Conservation (phyloP, 2,888 invertebrate species). For the Drosophila multiciliata region DNA sequence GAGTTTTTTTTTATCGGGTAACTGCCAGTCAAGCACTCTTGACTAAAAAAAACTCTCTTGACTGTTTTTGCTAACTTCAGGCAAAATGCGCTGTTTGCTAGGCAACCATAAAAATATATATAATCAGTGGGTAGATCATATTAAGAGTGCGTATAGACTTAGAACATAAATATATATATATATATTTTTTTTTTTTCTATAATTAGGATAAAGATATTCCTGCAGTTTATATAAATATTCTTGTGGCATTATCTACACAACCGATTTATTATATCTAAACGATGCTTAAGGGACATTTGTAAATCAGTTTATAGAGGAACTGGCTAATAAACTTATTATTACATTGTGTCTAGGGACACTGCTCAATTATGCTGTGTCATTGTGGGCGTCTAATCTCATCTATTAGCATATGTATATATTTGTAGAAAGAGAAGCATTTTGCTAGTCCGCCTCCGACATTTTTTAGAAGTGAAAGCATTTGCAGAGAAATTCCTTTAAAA, state of each 20-base stretch:
- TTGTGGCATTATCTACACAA: neutral
- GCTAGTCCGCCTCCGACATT: conserved; percentile 36
- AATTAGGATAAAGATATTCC: neutral
- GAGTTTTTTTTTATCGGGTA: neutral
- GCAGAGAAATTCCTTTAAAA: conserved; percentile 40
- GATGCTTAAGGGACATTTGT: neutral
- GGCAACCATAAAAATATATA: conserved; percentile 2
- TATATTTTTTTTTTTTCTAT: neutral
- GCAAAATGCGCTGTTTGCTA: neutral
- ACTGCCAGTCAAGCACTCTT: neutral
- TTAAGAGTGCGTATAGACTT: no score
- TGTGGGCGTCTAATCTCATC: conserved; percentile 80
- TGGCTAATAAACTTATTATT: neutral
- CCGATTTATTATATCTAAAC: neutral
- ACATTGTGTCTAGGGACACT: conserved; percentile 9
- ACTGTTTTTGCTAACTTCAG: neutral
- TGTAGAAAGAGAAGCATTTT: conserved; percentile 42
- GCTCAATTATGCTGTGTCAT: conserved; percentile 26
- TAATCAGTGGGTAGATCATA: neutral
- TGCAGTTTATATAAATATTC: neutral
- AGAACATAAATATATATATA: neutral
- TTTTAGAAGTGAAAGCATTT: neutral
- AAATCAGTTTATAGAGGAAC: conserved; percentile 12
- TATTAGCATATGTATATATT: conserved; percentile 57
- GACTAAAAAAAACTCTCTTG: neutral